Base-by-base conservation (phyloP, 2,888 invertebrate genomes). In the Ptycholaimellus sp. region DNA sequence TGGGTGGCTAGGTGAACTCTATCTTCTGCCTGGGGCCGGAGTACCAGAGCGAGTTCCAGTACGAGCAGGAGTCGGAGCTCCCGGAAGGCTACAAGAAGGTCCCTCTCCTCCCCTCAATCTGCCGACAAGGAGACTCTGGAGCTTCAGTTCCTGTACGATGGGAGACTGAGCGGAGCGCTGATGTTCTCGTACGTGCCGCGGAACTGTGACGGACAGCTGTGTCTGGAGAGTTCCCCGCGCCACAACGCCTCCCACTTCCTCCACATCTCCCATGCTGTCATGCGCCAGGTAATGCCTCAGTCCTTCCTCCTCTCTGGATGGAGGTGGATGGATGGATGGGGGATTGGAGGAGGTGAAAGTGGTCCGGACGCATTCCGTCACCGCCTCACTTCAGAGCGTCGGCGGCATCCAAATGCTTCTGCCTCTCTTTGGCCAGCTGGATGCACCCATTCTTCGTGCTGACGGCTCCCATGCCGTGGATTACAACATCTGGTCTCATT, bases 171-270 rank as follows among this genome's bases (percentile, higher is more conserved):
- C 44, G 78, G 74, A 54, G 81, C 80, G 47, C 81, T 99, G 60
- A 83, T 96, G 58, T 93, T 96, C 68, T 87, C 93, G 81, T 99
- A 96, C 70, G 96, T 93, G 66, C 96, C 96, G 44, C 90, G 93
- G 54, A 93, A 96, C 44, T 96, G 96, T 46, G 93, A 96, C 65
- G 82, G 87, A 47, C 93, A 96, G 66, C 71, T 99, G 45, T 93
- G 93, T 66, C 71, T 96, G 49, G 90, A 93, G 67, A 87, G 87
- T 34, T 83, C 90, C 49, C 90, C 93, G 39, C 93, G 90, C 67
- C 83, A 83, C 58, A 90, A 87, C 64, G 71, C 77, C 52, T 81
- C 85, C 47, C 87, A 81, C 68, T 99, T 96, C 70, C 85, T 93
- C 57, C 96, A 96, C 68, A 85, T 87, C 47, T 93, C 96, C 37